These are phyloP conservation scores for Olivierus martensii DNA, from an alignment of 1,140 invertebrate species.

Conservation along the genomic window DNA sequence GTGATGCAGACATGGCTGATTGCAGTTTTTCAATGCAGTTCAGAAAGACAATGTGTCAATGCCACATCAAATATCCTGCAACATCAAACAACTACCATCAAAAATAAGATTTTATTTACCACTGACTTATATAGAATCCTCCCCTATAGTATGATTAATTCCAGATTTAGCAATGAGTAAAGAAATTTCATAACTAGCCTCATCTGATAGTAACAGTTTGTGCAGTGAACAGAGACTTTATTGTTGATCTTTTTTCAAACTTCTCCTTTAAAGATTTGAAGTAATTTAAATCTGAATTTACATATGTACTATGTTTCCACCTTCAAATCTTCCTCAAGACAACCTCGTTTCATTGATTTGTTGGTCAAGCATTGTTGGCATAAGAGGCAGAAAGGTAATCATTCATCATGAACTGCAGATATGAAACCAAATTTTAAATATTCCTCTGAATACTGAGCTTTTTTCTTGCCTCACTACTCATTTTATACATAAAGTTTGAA, in stretches of 20 bases:
- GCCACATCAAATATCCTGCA: no score
- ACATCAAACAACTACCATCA: no score
- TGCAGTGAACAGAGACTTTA: slow-evolving; percentile 4
- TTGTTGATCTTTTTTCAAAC: slow-evolving; percentile 1
- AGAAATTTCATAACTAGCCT: slow-evolving; percentile 8
- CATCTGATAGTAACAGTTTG: background rate
- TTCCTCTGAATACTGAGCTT: slow-evolving; percentile 1
- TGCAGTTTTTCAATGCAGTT: no score
- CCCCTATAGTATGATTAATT: no score
- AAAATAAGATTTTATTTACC: no score
- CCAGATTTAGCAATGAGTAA: background rate
- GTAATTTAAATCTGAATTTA: slow-evolving; percentile 8
- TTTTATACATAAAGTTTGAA: no score
- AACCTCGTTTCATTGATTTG: slow-evolving; percentile 9
- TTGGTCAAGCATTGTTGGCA: background rate
- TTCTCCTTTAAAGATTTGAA: background rate
- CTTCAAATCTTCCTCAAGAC: slow-evolving; percentile 9
- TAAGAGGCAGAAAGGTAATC: background rate
- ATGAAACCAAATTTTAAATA: slow-evolving; percentile 11
- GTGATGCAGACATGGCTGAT: no score
- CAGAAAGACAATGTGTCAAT: no score
- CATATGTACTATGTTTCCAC: slow-evolving; percentile 4
- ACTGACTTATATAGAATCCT: no score
- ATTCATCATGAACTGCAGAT: slow-evolving; percentile 4
- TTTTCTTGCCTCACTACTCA: background rate